phyloP scores from a whole-genome alignment of 2,113 vertebrate species.

The Origma solitaria region DNA sequence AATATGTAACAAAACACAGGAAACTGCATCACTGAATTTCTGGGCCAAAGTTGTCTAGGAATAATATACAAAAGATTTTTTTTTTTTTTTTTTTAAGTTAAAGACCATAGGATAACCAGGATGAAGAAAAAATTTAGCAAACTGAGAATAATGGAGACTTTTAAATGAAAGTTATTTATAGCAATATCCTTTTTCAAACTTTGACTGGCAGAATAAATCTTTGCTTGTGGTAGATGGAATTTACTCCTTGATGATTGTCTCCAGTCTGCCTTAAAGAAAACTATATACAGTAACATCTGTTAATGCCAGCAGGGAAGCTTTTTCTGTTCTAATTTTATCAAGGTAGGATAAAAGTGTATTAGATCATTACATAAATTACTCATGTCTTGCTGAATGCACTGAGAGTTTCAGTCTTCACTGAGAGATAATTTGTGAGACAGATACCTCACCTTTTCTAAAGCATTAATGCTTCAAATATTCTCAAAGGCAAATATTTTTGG shows the following conservation, averaged over 20 bases:
- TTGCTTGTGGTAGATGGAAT: not conserved
- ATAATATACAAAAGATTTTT: not conserved
- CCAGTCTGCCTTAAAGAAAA: not conserved
- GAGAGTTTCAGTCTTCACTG: not conserved
- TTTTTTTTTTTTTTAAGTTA: not conserved
- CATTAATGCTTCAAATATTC: not conserved
- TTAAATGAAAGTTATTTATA: not conserved
- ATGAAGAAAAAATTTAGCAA: not conserved
- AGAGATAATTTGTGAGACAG: not conserved
- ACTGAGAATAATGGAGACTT: not conserved
- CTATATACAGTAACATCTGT: constrained; percentile 12
- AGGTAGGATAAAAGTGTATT: constrained; percentile 23
- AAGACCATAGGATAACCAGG: not conserved
- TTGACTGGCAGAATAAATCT: constrained; percentile 22
- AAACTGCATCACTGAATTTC: not conserved
- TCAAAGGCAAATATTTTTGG: not conserved
- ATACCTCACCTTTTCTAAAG: not conserved
- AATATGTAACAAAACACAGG: not conserved
- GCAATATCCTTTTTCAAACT: not conserved
- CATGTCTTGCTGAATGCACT: not conserved
- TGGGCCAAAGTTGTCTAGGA: not conserved
- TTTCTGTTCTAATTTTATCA: constrained; percentile 31
- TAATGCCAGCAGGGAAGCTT: constrained; percentile 10
- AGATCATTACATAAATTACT: constrained; percentile 25
- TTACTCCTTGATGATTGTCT: not conserved